Conservation (phyloP, 1,140 invertebrate species). For the Brachionus paranguensis region DNA sequence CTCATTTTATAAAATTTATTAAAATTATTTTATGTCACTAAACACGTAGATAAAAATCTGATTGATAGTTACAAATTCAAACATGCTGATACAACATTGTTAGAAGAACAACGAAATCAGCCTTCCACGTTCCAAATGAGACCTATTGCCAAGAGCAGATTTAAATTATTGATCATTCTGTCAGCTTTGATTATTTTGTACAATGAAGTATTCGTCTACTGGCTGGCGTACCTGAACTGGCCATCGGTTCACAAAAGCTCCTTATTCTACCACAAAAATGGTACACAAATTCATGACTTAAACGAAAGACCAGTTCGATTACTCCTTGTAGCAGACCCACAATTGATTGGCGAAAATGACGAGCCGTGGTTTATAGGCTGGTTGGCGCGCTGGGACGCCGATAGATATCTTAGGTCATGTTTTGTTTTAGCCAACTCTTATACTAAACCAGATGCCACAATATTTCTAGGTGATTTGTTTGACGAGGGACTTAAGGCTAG, state of each 20-base stretch:
- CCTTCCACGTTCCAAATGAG: neutral
- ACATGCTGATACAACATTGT: neutral
- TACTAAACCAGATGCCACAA: conserved; percentile 73
- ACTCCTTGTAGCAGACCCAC: conserved; percentile 82
- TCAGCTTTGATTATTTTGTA: neutral
- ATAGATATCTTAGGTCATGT: conserved; percentile 72
- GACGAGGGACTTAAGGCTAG: conserved; percentile 78
- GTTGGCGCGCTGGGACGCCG: conserved; percentile 69
- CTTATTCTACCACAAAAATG: conserved; percentile 3
- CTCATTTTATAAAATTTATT: neutral
- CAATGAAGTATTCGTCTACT: conserved; percentile 14
- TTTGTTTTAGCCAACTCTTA: conserved; percentile 67
- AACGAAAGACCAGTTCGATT: conserved; percentile 9
- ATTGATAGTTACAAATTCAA: neutral
- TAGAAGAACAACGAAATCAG: neutral
- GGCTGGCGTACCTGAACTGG: neutral
- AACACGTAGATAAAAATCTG: neutral
- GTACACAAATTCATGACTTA: neutral
- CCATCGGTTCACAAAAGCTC: neutral
- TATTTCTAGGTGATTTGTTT: conserved; percentile 83
- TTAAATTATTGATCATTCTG: neutral
- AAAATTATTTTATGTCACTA: neutral
- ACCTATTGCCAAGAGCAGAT: neutral
- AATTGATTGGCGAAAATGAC: conserved; percentile 72
- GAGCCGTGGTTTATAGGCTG: conserved; percentile 60